Conservation (phyloP, 2,113 vertebrate species). For the Barbus barbus region DNA sequence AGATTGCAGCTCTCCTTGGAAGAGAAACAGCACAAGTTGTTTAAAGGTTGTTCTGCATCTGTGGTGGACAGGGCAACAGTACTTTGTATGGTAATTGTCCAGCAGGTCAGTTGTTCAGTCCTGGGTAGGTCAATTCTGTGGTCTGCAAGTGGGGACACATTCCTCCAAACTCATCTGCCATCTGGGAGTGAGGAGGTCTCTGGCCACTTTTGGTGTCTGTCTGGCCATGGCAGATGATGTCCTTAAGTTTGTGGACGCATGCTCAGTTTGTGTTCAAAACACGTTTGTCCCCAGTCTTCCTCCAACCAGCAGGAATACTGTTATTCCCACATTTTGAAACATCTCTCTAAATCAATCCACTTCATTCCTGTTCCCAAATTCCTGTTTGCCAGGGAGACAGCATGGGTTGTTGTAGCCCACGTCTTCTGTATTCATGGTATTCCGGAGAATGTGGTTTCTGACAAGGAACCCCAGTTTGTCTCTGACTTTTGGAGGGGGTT, state of each 20-base stretch:
- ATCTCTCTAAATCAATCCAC: neutral
- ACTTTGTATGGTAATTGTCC: no score
- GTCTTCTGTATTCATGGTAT: neutral
- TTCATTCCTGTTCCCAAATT: neutral
- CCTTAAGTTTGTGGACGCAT: neutral
- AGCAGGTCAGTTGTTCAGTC: neutral
- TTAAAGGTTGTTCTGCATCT: no score
- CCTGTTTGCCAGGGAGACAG: neutral
- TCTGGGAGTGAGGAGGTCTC: neutral
- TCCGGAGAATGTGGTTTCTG: no score
- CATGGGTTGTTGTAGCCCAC: neutral
- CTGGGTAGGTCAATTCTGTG: neutral
- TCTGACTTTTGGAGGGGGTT: neutral
- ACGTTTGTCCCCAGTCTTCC: neutral
- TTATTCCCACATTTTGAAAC: neutral
- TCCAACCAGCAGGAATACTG: neutral
- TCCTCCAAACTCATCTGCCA: neutral
- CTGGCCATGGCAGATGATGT: neutral
- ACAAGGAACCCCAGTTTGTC: neutral
- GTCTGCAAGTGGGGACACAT: neutral
- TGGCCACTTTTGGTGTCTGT: neutral
- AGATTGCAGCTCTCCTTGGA: no score
- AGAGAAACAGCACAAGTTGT: no score
- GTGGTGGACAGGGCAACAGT: no score
- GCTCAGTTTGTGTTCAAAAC: no score